These are phyloP conservation scores for Hypanus sabinus DNA, from an alignment of 2,113 vertebrate genomes.

Conservation along the genomic window DNA sequence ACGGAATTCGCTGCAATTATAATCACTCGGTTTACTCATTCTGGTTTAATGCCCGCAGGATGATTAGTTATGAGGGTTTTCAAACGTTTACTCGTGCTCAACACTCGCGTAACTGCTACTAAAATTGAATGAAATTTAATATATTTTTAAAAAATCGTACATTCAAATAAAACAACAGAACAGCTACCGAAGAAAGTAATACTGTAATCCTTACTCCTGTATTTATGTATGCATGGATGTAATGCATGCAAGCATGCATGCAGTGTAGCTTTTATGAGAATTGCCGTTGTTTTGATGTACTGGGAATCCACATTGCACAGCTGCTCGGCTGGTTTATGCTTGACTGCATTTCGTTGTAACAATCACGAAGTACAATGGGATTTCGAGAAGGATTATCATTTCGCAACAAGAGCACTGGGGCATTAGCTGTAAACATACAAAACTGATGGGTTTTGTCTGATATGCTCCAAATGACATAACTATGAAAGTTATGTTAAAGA, in stretches of 20 bases:
- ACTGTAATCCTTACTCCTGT: neutral
- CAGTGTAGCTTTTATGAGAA: constrained; percentile 20
- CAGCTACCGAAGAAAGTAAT: neutral
- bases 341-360: constrained; percentile 71
- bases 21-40: neutral
- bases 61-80: neutral
- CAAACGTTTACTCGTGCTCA: neutral
- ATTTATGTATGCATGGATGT: neutral
- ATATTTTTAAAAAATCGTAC: neutral
- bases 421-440: constrained; percentile 5
- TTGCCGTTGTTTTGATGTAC: constrained; percentile 55
- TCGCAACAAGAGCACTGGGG: neutral
- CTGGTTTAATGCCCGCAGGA: neutral
- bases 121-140: neutral
- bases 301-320: constrained; percentile 61
- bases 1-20: neutral
- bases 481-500: neutral
- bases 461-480: neutral
- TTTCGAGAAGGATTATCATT: constrained; percentile 24
- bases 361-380: constrained; percentile 50
- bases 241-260: neutral
- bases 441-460: neutral
- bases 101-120: neutral
- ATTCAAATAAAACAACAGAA: neutral
- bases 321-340: constrained; percentile 67